Base-by-base conservation (phyloP, 1,140 invertebrate genomes). In the Marisa cornuarietis region DNA sequence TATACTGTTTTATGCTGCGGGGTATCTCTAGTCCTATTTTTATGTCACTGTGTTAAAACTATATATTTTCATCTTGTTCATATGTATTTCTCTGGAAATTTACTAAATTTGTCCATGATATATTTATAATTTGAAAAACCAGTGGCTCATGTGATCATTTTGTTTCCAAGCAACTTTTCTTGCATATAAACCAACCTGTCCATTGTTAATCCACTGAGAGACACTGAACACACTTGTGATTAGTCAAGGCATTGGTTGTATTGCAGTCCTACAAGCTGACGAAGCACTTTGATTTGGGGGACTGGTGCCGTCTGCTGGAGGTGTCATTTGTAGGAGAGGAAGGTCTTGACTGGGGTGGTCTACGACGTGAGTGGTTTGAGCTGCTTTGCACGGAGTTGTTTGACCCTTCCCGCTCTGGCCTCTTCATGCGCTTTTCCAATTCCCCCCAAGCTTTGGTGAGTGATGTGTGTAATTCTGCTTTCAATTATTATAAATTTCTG, bases 231-330 rank as follows among this genome's bases (percentile, higher is more conserved):
- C 11, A 18, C 54, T 58, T 1, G 11, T 58, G 54, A 5, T 11
- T 58, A 18, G 16, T 58, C 3, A 0, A 18, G 11, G 8, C 9
- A 1, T 6, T 79, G 11, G 49, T 82, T 76, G 69, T 75, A 73
- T 85, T 87, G 76, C 85, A 91, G 90, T 91, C 91, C 11, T 89
- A 91, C 79, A 97, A 96, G 91, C 94, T 95, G 42, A 96, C 96
- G 9, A 96, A 96, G 89, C 93, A 94, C 79, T 94, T 95, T 87
- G 94, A 95, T 82, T 90, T 96, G 42, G 93, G 93, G 68, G 96
- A 98, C 90, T 98, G 97, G 97, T 98, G 96, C 88, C 93, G 95
- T 87, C 96, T 96, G 91, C 98, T 98, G 91, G 96, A 98, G 92
- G 95, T 98, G 65, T 95, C 93, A 24, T 98, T 98, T 89, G 93